These are phyloP conservation scores for Siderastrea siderea DNA, from an alignment of 92 coral and sea anemone species.

Conservation along the genomic window DNA sequence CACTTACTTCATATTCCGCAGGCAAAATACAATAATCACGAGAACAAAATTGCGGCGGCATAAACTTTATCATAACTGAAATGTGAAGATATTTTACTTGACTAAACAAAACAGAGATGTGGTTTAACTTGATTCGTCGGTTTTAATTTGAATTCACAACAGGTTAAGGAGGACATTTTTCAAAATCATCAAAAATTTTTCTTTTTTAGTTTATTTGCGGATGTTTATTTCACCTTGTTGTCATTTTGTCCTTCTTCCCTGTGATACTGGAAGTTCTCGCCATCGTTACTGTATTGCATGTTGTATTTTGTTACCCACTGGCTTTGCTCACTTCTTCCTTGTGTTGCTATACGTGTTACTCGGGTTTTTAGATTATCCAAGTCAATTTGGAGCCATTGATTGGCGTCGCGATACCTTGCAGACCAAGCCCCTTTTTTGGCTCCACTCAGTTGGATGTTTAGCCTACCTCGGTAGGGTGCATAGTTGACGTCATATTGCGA, in stretches of 20 bases:
- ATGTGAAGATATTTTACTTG: too few species aligned
- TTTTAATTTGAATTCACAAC: too few species aligned
- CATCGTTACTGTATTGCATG: slow-evolving; percentile 1
- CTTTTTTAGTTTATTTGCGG: too few species aligned
- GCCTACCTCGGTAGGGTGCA: background rate
- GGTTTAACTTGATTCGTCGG: too few species aligned
- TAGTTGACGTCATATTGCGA: background rate
- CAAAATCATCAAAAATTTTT: too few species aligned
- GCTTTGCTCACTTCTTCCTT: background rate
- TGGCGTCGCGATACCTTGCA: background rate
- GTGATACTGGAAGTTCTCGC: background rate
- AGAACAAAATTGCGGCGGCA: too few species aligned
- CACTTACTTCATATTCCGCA: too few species aligned
- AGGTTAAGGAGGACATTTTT: too few species aligned
- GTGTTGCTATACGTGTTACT: background rate
- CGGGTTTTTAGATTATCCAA: background rate
- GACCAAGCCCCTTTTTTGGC: background rate
- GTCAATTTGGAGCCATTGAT: slow-evolving; percentile 8
- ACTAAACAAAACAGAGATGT: too few species aligned
- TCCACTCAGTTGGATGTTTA: background rate
- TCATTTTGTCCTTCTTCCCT: background rate
- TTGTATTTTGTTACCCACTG: slow-evolving; percentile 3
- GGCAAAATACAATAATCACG: too few species aligned
- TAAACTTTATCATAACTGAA: too few species aligned
- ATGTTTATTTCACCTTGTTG: background rate